Evolutionary conservation across 2,113 vertebrate genomes (phyloP).

Genomic region (Lota lota): DNA sequence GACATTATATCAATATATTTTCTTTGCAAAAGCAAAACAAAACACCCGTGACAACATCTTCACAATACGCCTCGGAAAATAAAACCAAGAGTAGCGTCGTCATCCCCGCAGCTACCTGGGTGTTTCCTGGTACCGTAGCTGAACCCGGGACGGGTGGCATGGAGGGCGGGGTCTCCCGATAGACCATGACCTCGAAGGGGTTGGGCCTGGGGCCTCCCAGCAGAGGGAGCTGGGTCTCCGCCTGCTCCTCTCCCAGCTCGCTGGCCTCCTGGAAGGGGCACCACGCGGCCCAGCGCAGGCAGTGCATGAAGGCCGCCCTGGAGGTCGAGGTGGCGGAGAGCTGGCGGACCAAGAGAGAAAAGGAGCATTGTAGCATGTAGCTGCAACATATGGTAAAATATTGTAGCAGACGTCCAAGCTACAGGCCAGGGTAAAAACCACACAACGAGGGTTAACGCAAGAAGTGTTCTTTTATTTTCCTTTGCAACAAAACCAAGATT

Average conservation of each 20-base stretch:
- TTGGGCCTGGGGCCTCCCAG: constrained; percentile 73
- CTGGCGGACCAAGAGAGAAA: constrained; percentile 50
- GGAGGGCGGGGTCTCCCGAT: constrained; percentile 56
- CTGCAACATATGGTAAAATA: not conserved
- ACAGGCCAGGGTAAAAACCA: too few relatives aligned
- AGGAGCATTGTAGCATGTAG: not conserved
- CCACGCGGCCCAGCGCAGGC: constrained; percentile 86
- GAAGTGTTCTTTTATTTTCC: too few relatives aligned
- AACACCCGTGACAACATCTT: constrained; percentile 12
- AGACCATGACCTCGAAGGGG: constrained; percentile 80
- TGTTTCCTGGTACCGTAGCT: constrained; percentile 44
- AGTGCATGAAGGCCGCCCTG: constrained; percentile 75
- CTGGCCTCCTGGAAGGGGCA: constrained; percentile 55
- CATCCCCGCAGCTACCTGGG: constrained; percentile 41
- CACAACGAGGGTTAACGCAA: too few relatives aligned
- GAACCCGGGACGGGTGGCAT: constrained; percentile 56
- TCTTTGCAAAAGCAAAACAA: too few relatives aligned
- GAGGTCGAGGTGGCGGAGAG: constrained; percentile 49
- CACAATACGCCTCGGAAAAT: not conserved
- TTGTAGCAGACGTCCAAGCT: too few relatives aligned
- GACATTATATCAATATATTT: too few relatives aligned
- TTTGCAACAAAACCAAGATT: too few relatives aligned
- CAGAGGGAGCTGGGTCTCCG: constrained; percentile 74
- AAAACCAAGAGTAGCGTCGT: not conserved
- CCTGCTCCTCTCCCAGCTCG: constrained; percentile 14